Conservation (phyloP, 2,113 vertebrate genomes). For the Triplophysa rosa region DNA sequence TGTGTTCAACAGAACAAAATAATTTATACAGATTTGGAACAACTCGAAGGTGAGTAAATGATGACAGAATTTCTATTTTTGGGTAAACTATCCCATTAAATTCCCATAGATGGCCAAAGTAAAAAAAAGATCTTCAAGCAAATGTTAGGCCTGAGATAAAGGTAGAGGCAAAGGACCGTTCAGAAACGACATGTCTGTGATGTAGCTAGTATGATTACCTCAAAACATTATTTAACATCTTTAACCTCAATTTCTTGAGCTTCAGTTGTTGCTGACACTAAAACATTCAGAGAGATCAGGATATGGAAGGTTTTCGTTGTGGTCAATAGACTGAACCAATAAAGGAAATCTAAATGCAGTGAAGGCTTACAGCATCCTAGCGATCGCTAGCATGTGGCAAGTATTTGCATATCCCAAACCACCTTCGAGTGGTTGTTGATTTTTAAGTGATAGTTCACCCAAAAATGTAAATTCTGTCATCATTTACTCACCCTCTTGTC, state of each 20-base stretch:
- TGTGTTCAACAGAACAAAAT: too few species aligned
- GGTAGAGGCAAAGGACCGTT: not conserved
- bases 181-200: too few species aligned
- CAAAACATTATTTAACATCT: not conserved
- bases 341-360: not conserved
- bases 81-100: too few species aligned
- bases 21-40: too few species aligned
- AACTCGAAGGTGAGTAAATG: too few species aligned
- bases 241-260: not conserved
- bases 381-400: not conserved
- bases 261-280: not conserved
- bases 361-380: not conserved
- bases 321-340: not conserved
- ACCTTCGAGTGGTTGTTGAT: not conserved
- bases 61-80: too few species aligned
- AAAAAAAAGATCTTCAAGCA: not conserved
- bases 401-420: slow-evolving; percentile 16
- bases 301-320: not conserved
- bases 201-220: not conserved
- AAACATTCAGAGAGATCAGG: not conserved
- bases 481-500: too few species aligned
- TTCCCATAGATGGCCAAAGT: too few species aligned
- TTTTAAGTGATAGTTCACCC: not conserved
- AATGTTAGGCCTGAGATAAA: not conserved
- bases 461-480: too few species aligned